Conservation (phyloP, 1,140 invertebrate genomes). For the Periplaneta americana region DNA sequence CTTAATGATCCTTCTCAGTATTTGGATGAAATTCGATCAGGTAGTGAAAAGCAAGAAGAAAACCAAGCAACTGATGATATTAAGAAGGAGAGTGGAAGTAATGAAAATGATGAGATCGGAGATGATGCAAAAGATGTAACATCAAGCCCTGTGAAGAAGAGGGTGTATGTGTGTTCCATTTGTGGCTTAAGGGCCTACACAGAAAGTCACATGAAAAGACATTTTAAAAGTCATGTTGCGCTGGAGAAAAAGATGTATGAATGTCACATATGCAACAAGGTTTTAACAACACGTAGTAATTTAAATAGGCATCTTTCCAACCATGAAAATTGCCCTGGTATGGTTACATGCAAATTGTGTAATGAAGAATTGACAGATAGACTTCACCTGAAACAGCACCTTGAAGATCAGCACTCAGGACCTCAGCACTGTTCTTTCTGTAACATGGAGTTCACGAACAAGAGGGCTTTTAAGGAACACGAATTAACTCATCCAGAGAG, state of each 20-base stretch:
- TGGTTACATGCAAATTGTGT: slow-evolving; percentile 8
- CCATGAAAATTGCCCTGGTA: slow-evolving; percentile 6
- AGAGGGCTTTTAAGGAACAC: slow-evolving; percentile 2
- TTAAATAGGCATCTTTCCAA: slow-evolving; percentile 11
- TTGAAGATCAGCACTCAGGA: slow-evolving; percentile 9
- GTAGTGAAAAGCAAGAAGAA: background rate
- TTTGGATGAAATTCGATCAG: background rate
- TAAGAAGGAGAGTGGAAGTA: background rate
- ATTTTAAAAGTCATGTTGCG: slow-evolving; percentile 14
- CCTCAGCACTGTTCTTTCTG: slow-evolving; percentile 10
- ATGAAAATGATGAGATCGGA: background rate
- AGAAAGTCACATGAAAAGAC: slow-evolving; percentile 12
- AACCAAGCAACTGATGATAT: background rate
- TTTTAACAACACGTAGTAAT: slow-evolving; percentile 13
- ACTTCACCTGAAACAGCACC: slow-evolving; percentile 15
- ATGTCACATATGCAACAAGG: slow-evolving; percentile 16
- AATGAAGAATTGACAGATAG: slow-evolving; percentile 4
- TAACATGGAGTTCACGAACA: slow-evolving; percentile 3
- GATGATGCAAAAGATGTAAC: background rate
- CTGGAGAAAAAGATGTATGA: slow-evolving; percentile 13
- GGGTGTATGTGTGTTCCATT: slow-evolving; percentile 12
- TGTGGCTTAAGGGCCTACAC: slow-evolving; percentile 8
- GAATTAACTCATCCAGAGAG: slow-evolving; percentile 11
- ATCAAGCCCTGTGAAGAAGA: background rate
- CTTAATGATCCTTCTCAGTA: background rate